Conservation (phyloP, 2,113 vertebrate genomes). For the Phrynocephalus versicolor region DNA sequence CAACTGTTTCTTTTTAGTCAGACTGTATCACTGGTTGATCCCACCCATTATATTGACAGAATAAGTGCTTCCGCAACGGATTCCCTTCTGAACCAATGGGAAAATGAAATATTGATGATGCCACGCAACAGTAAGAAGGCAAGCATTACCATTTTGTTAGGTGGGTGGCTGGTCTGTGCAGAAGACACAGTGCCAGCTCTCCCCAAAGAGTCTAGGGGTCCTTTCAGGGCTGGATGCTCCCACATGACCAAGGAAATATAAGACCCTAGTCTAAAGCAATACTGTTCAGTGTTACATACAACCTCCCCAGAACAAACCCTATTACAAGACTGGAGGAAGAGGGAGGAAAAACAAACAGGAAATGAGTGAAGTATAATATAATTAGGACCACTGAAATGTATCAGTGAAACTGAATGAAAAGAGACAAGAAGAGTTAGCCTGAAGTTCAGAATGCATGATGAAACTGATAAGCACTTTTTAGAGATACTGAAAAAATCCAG, state of each 20-base stretch:
- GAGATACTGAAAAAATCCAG: not conserved
- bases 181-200: not conserved
- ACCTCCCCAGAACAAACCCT: not conserved
- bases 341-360: not conserved
- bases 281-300: not conserved
- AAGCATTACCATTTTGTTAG: not conserved
- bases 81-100: not conserved
- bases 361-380: not conserved
- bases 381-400: too few species aligned
- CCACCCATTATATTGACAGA: not conserved
- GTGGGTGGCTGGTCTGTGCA: not conserved
- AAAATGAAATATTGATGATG: too few species aligned
- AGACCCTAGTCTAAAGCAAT: not conserved
- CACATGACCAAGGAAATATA: not conserved
- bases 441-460: not conserved
- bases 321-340: not conserved
- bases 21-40: not conserved
- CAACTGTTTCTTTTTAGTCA: not conserved
- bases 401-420: not conserved
- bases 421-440: too few species aligned
- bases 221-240: not conserved
- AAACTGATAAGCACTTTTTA: not conserved
- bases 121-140: not conserved
- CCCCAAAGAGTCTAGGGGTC: not conserved
- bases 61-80: not conserved